Evolutionary conservation across 2,888 invertebrate genomes (phyloP).

Genomic region (Drosophila hamatofila): DNA sequence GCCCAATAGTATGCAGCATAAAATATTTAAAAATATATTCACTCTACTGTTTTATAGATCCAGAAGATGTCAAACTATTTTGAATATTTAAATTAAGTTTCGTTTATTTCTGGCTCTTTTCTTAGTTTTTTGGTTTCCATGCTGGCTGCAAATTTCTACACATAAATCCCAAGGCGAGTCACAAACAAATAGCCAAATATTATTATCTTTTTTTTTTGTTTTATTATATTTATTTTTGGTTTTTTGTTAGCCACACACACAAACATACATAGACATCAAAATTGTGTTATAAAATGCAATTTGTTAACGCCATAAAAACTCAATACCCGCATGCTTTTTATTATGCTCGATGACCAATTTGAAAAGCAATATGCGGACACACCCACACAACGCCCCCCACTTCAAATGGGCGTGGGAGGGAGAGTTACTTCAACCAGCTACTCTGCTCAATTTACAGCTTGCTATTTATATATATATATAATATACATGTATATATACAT

Average conservation of each 20-base stretch:
- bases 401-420: constrained; percentile 34
- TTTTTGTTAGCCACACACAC: constrained; percentile 24
- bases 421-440: constrained; percentile 39
- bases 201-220: constrained; percentile 29
- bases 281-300: constrained; percentile 79
- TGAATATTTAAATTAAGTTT: background rate
- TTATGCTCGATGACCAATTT: constrained; percentile 75
- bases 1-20: background rate
- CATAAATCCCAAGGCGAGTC: constrained; percentile 23
- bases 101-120: background rate
- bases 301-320: constrained; percentile 77
- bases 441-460: constrained; percentile 70
- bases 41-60: background rate
- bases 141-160: constrained; percentile 23
- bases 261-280: constrained; percentile 39
- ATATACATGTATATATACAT: background rate
- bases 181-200: constrained; percentile 57
- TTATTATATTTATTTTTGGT: background rate
- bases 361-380: constrained; percentile 70
- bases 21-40: background rate
- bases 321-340: constrained; percentile 63
- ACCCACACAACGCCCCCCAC: background rate
- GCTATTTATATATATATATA: constrained; percentile 59
- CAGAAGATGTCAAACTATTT: background rate
- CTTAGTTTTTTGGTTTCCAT: background rate